phyloP scores from a whole-genome alignment of 2,113 vertebrate genomes.

The Nipponia nippon region DNA sequence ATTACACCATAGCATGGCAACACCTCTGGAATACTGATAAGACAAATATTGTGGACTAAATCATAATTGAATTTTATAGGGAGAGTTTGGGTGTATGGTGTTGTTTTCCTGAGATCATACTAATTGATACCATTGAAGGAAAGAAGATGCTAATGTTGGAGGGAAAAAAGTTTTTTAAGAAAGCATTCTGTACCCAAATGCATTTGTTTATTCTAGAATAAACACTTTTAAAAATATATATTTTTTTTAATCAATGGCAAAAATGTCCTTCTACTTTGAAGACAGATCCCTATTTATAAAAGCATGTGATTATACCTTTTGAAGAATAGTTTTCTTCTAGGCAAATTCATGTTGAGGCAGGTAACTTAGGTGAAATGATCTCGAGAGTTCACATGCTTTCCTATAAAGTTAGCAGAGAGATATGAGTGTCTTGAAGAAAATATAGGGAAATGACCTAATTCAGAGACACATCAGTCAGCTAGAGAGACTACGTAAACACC shows the following conservation, averaged over 20 bases:
- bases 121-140: background rate
- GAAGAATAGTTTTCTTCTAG: background rate
- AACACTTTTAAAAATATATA: background rate
- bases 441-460: background rate
- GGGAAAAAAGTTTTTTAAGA: background rate
- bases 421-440: background rate
- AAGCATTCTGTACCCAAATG: background rate
- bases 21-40: background rate
- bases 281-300: background rate
- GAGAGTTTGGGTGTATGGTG: accelerated
- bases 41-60: background rate
- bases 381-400: background rate
- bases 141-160: background rate
- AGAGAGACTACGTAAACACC: no score
- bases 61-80: background rate
- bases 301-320: background rate
- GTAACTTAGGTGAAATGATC: background rate
- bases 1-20: background rate
- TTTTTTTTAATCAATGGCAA: background rate
- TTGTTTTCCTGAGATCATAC: background rate
- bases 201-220: background rate
- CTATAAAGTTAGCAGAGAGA: background rate
- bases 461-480: background rate
- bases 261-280: background rate
- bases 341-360: background rate